phyloP scores from a whole-genome alignment of 2,113 vertebrate genomes.

The Sakesphorus luctuosus region DNA sequence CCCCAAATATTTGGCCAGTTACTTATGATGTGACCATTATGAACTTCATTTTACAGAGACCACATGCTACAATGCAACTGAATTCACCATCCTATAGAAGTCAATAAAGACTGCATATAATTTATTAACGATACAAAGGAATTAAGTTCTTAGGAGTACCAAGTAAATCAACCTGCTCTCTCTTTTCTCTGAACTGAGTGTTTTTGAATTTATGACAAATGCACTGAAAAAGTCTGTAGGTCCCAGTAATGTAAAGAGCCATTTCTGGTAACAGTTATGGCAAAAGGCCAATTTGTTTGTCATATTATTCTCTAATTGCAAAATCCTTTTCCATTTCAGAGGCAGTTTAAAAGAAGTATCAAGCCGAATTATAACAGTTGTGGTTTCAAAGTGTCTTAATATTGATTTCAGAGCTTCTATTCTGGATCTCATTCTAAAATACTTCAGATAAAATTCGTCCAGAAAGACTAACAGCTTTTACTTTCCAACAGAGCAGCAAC shows the following conservation, averaged over 20 bases:
- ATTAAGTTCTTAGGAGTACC: neutral
- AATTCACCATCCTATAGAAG: neutral
- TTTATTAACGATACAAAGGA: neutral
- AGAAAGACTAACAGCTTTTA: conserved; percentile 14
- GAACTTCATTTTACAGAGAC: neutral
- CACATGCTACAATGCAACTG: neutral
- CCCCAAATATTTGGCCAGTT: neutral
- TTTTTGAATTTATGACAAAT: conserved; percentile 11
- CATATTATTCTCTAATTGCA: neutral
- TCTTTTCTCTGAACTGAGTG: neutral
- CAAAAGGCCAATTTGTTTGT: neutral
- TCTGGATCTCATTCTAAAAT: neutral
- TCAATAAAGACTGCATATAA: neutral
- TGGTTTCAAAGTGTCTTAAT: conserved; percentile 48
- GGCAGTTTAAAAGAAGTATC: conserved; percentile 24
- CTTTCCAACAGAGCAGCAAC: neutral
- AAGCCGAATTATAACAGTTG: conserved; percentile 41
- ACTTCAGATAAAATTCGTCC: conserved; percentile 16
- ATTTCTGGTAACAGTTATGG: conserved; percentile 54
- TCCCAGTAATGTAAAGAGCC: neutral
- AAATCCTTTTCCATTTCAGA: conserved; percentile 41
- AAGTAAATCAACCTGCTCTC: neutral
- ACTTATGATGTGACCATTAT: neutral
- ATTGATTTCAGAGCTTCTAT: conserved; percentile 47
- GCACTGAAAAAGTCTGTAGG: neutral